Evolutionary conservation across 2,888 invertebrate genomes (phyloP).

Genomic region (Drosophila monieri): DNA sequence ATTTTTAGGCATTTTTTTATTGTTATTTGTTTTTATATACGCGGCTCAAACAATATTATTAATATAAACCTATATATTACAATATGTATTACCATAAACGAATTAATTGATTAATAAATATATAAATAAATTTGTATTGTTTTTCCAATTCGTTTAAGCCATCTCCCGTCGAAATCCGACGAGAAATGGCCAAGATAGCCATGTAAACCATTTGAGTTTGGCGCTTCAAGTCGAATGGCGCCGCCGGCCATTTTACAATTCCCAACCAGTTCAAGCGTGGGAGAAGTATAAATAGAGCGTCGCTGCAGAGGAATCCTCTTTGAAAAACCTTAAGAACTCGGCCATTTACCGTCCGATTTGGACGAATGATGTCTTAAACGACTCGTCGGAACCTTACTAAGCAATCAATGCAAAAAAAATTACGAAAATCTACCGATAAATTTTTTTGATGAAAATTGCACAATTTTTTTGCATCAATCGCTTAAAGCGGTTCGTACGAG

Average conservation of each 20-base stretch:
- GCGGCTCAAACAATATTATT: slow-evolving; percentile 64
- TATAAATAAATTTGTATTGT: slow-evolving; percentile 8
- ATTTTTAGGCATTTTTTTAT: slow-evolving; percentile 63
- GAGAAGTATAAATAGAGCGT: neutral
- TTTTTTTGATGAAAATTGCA: too few species aligned
- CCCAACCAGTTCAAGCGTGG: neutral
- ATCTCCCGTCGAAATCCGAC: neutral
- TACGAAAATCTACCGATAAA: too few species aligned
- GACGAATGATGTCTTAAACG: neutral
- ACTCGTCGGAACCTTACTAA: neutral
- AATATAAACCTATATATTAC: slow-evolving; percentile 27
- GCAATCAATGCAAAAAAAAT: neutral
- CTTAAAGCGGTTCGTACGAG: too few species aligned
- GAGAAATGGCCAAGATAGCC: neutral
- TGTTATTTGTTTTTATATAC: slow-evolving; percentile 78
- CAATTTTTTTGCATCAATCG: too few species aligned
- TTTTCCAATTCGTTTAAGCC: neutral
- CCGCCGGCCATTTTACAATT: neutral
- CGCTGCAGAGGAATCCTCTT: neutral
- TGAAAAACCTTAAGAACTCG: neutral
- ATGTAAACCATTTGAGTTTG: neutral
- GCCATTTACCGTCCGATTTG: neutral
- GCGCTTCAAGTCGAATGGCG: neutral
- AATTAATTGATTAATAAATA: slow-evolving; percentile 40
- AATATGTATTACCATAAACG: slow-evolving; percentile 35